Evolutionary conservation across 2,888 invertebrate species (phyloP).

Genomic region (Imbricaverruca yamaguchii): DNA sequence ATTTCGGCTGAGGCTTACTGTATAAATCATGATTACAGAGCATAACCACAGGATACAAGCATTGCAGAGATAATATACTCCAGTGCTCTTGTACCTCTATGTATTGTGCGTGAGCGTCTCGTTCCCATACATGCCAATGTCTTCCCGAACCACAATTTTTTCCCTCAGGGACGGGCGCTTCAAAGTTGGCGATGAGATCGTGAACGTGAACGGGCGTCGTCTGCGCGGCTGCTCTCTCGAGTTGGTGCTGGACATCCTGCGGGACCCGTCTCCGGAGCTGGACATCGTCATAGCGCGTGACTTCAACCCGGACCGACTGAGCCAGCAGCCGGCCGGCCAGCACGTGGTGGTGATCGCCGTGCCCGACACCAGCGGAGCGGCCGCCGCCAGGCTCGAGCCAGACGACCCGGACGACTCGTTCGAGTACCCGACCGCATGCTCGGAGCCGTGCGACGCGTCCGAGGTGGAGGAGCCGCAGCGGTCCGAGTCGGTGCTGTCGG

Average conservation of each 20-base stretch:
- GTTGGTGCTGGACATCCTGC: slow-evolving; percentile 39
- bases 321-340: not conserved
- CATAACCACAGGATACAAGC: too few species aligned
- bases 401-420: not conserved
- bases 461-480: slow-evolving; percentile 25
- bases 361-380: not conserved
- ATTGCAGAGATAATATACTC: too few species aligned
- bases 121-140: too few species aligned
- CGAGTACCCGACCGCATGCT: slow-evolving; percentile 21
- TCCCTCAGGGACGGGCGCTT: slow-evolving; percentile 55
- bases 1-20: too few species aligned
- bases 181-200: slow-evolving; percentile 60
- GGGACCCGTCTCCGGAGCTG: slow-evolving; percentile 54
- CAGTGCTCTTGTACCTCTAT: too few species aligned
- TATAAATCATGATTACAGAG: too few species aligned
- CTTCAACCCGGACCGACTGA: slow-evolving; percentile 33
- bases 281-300: slow-evolving; percentile 57
- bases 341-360: slow-evolving; percentile 20
- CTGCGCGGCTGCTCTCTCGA: slow-evolving; percentile 52
- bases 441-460: slow-evolving; percentile 28
- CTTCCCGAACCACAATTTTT: not conserved
- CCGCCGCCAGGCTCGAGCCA: not conserved
- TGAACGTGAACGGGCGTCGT: slow-evolving; percentile 62
- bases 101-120: too few species aligned
- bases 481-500: slow-evolving; percentile 7